These are phyloP conservation scores for Dasysyrphus albostriatus DNA, from an alignment of 2,888 invertebrate genomes.

Conservation along the genomic window DNA sequence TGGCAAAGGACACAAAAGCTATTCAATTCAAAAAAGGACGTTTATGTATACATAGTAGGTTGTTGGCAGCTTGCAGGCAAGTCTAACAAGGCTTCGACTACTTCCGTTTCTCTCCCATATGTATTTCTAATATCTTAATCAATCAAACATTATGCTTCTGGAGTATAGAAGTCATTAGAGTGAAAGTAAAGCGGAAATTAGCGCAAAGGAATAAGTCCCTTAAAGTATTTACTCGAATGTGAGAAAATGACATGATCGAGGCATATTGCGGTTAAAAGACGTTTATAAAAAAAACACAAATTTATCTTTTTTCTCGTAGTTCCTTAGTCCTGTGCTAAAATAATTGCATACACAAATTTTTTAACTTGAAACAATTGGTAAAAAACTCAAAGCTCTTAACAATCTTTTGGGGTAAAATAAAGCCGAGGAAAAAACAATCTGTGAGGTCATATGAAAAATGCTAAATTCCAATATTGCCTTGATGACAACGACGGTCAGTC, in stretches of 20 bases:
- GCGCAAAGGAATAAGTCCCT: conserved; percentile 32
- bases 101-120: neutral
- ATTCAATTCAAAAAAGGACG: conserved; percentile 27
- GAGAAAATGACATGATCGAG: conserved; percentile 40
- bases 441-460: no score
- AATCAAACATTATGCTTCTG: conserved; percentile 38
- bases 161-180: conserved; percentile 22
- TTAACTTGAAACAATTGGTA: no score
- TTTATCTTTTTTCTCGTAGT: neutral
- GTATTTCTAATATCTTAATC: conserved; percentile 39
- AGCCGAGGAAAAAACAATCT: no score
- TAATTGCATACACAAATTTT: neutral
- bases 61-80: neutral
- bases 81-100: conserved; percentile 9
- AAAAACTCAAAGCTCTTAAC: no score
- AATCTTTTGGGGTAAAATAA: no score
- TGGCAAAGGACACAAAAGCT: conserved; percentile 39
- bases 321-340: neutral
- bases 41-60: neutral
- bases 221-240: conserved; percentile 60
- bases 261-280: neutral
- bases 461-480: no score
- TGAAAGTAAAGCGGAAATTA: conserved; percentile 47
- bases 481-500: no score
- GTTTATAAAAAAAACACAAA: neutral